Evolutionary conservation across 1,140 invertebrate genomes (phyloP).

Genomic region (Euwallacea similis): DNA sequence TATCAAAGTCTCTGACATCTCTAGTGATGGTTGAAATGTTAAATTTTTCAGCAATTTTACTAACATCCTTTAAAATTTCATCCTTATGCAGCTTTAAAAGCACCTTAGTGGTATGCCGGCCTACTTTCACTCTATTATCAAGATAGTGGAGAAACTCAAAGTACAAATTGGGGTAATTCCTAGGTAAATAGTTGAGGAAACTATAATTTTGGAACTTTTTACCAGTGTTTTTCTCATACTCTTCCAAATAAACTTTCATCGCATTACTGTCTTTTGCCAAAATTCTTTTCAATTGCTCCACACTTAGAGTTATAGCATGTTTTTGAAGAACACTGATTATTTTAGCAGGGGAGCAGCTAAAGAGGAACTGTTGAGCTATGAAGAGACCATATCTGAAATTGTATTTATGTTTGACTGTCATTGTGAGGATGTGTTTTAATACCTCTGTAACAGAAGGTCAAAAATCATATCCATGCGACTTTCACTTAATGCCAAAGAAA

Average conservation of each 20-base stretch:
- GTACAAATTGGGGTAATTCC: conserved; percentile 20
- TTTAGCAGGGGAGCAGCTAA: conserved; percentile 21
- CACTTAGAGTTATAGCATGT: conserved; percentile 7
- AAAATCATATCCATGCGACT: conserved; percentile 16
- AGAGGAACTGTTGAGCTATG: conserved; percentile 15
- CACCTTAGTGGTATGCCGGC: conserved; percentile 14
- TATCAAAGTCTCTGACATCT: conserved; percentile 22
- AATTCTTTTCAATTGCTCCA: conserved; percentile 23
- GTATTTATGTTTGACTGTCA: neutral
- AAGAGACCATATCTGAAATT: conserved; percentile 28
- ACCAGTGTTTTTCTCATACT: conserved; percentile 10
- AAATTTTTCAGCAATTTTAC: neutral
- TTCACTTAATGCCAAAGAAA: conserved; percentile 14
- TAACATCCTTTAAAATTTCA: conserved; percentile 12
- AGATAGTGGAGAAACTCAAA: conserved; percentile 10
- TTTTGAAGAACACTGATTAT: conserved; percentile 11
- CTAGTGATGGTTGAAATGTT: neutral
- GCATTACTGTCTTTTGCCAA: conserved; percentile 19
- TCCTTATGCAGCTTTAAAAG: conserved; percentile 11
- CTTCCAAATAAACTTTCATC: conserved; percentile 20
- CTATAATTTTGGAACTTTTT: conserved; percentile 1
- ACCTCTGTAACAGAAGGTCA: conserved; percentile 17
- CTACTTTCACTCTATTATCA: conserved; percentile 1
- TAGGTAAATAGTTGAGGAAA: conserved; percentile 14
- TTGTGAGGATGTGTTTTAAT: neutral